A percentile compares a stretch with the other conserved stretches of the same genome.
These are phyloP conservation scores for silkworm (Bombyx mori) DNA, from an alignment of 1,140 invertebrate species.

Conservation along the genomic window DNA sequence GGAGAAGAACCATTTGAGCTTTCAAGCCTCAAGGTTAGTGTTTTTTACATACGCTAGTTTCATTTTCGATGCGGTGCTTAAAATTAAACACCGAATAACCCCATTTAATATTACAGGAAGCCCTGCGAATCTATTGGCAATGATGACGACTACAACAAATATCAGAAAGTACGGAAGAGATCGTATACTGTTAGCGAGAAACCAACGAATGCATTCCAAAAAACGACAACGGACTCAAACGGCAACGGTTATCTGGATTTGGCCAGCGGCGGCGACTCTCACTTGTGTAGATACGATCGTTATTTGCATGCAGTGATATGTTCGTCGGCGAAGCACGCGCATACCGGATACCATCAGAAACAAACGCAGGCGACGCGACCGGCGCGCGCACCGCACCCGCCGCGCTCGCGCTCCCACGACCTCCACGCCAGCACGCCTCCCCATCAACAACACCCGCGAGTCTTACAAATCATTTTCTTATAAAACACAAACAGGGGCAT, in stretches of 20 bases:
- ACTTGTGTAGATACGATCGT: conserved; percentile 74
- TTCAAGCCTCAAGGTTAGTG: conserved; percentile 78
- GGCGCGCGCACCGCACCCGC: conserved; percentile 21
- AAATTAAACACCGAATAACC: too few species aligned
- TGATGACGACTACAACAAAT: conserved; percentile 54
- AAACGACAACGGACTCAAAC: conserved; percentile 37
- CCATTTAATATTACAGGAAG: conserved; percentile 50
- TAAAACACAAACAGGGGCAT: conserved; percentile 44
- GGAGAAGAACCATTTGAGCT: conserved; percentile 91
- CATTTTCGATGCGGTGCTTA: too few species aligned
- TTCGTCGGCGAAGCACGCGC: conserved; percentile 57
- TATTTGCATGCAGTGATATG: conserved; percentile 74
- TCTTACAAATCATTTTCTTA: conserved; percentile 66
- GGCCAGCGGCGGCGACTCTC: conserved; percentile 66
- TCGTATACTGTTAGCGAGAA: conserved; percentile 70
- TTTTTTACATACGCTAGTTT: too few species aligned
- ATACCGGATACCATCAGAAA: conserved; percentile 60
- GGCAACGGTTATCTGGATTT: conserved; percentile 63
- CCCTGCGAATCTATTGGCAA: conserved; percentile 51
- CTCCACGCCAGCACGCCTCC: conserved; percentile 48
- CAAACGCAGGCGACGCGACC: conserved; percentile 33
- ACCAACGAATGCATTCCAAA: conserved; percentile 50
- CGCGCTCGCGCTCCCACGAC: conserved; percentile 69
- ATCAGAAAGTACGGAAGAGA: conserved; percentile 67
- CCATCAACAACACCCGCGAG: conserved; percentile 52